Conservation (phyloP, 2,888 invertebrate genomes). For the Eristalinus aeneus region DNA sequence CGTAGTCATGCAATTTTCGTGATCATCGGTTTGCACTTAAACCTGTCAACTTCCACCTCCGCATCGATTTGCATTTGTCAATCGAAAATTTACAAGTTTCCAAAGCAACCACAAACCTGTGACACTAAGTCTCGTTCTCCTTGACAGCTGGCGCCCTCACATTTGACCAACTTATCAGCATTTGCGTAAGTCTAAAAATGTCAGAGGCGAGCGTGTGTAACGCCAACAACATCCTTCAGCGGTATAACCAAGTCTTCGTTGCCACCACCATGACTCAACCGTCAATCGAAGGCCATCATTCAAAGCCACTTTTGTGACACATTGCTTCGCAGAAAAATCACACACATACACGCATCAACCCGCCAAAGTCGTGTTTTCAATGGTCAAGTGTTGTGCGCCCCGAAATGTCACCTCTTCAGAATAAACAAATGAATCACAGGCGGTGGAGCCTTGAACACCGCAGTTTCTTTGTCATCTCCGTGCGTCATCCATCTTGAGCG, state of each 20-base stretch:
- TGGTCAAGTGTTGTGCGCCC: background rate
- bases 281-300: background rate
- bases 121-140: background rate
- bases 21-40: background rate
- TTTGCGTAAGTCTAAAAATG: background rate
- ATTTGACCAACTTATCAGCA: background rate
- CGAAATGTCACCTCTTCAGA: background rate
- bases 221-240: background rate
- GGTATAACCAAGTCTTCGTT: background rate
- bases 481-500: background rate
- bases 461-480: background rate
- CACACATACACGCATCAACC: too few species aligned
- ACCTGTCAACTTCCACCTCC: background rate
- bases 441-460: constrained; percentile 6
- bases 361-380: background rate
- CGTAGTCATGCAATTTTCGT: too few species aligned
- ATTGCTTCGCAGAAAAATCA: background rate
- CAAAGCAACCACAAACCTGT: background rate
- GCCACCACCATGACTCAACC: background rate
- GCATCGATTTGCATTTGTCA: background rate
- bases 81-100: background rate
- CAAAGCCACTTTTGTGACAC: background rate
- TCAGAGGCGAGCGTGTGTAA: background rate
- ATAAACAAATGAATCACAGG: constrained; percentile 22
- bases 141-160: background rate